Base-by-base conservation (phyloP, 2,113 vertebrate species). In the Glaucidium brasilianum region DNA sequence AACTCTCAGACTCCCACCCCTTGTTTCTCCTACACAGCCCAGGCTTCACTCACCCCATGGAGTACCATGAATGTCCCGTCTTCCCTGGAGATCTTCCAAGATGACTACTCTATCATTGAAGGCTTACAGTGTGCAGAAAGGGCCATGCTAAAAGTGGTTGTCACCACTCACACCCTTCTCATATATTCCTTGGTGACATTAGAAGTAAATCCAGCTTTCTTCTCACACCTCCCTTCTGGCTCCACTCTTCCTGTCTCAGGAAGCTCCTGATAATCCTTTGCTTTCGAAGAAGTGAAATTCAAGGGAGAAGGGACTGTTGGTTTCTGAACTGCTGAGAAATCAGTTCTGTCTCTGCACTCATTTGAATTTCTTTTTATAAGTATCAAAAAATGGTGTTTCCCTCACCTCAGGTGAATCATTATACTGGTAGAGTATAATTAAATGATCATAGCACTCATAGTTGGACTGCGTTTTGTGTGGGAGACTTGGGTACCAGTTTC, bases 1-100 rank as follows among this genome's bases (percentile, higher is more conserved):
- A 25, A 1, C 3, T 0, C 5, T 75, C 8, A 5, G 8, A 4
- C 1, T 49, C 13, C 8, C 1, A 2, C 5, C 3, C 1, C 25
- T 68, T 49, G 2, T 0, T 47, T 55, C 26, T 76, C 10, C 43
- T 45, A 45, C 17, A 16, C 43, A 45, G 43, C 17, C 43, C 43
- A 45, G 43, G 17, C 43, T 45, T 16, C 43, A 45, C 6, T 45
- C 16, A 45, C 49, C 11, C 11, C 49, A 8, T 4, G 7, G 12
- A 60, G 10, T 7, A 17, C 49, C 12, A 17, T 0, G 0, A 53
- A 35, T 0, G 0, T 6, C 66, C 2, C 18, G 2, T 39, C 14
- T 39, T 85, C 53, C 17, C 14, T 49, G 50, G 41, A 60, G 21
- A n/a, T 5, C 25, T 86, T 64, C 43, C 49, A 43, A 4, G 18